Evolutionary conservation across 2,888 invertebrate species (phyloP).

Genomic region (Scaptomyza polygonia): DNA sequence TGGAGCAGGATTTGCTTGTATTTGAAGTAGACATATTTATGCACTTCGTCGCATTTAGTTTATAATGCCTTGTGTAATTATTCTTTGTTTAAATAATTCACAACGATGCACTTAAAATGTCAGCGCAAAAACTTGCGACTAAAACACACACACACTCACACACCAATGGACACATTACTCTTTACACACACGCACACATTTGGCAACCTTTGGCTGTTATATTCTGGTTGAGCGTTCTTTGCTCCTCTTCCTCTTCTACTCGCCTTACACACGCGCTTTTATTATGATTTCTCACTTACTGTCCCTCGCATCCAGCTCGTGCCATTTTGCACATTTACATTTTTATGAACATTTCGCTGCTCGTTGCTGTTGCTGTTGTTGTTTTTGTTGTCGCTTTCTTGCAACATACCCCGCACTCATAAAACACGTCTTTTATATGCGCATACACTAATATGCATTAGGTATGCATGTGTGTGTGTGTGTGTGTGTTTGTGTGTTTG

Average conservation of each 20-base stretch:
- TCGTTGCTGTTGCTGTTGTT: conserved; percentile 26
- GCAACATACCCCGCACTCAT: conserved; percentile 39
- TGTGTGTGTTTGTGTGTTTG: conserved; percentile 2
- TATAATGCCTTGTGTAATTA: conserved; percentile 72
- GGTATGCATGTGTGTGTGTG: conserved; percentile 30
- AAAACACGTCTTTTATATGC: conserved; percentile 77
- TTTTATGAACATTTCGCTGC: conserved; percentile 75
- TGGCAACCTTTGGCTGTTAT: conserved; percentile 55
- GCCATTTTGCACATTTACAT: conserved; percentile 74
- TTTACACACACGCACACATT: conserved; percentile 22
- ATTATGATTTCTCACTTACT: conserved; percentile 61
- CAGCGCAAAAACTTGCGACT: conserved; percentile 63
- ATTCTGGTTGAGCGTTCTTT: conserved; percentile 28
- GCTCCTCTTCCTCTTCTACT: conserved; percentile 3
- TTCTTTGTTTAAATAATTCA: conserved; percentile 80
- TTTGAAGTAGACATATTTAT: conserved; percentile 51
- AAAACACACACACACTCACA: conserved; percentile 12
- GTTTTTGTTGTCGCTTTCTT: conserved; percentile 9
- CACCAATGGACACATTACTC: conserved; percentile 5
- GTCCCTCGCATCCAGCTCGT: conserved; percentile 29
- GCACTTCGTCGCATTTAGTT: conserved; percentile 70
- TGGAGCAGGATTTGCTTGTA: neutral
- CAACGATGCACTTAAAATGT: conserved; percentile 78
- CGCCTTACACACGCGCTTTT: conserved; percentile 40
- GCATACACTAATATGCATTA: conserved; percentile 78